Evolutionary conservation across 2,888 invertebrate species (phyloP).

Genomic region (Xestobium rufovillosum): DNA sequence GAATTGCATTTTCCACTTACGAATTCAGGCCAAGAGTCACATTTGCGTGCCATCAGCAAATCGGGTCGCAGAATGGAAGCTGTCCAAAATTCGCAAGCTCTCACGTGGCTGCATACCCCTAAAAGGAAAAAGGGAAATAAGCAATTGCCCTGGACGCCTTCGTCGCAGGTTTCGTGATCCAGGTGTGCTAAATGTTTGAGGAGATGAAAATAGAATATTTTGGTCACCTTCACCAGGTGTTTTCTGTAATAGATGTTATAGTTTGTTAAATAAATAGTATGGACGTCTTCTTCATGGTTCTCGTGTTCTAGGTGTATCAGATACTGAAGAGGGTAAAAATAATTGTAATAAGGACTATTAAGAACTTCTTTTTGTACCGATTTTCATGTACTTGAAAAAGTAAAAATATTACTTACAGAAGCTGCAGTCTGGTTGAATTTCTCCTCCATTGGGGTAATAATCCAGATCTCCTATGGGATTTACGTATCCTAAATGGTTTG

Average conservation of each 20-base stretch:
- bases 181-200: too few species aligned
- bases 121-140: slow-evolving; percentile 20
- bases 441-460: slow-evolving; percentile 56
- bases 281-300: too few species aligned
- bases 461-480: slow-evolving; percentile 47
- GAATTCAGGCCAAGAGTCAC: slow-evolving; percentile 30
- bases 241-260: too few species aligned
- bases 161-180: too few species aligned
- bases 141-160: not conserved
- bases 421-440: slow-evolving; percentile 49
- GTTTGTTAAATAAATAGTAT: too few species aligned
- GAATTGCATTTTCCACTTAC: slow-evolving; percentile 21
- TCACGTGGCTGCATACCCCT: slow-evolving; percentile 37
- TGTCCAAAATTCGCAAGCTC: slow-evolving; percentile 36
- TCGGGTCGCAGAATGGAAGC: slow-evolving; percentile 34
- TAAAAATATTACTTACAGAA: slow-evolving; percentile 33
- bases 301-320: too few species aligned
- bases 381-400: too few species aligned
- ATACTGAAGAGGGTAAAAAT: too few species aligned
- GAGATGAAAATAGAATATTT: too few species aligned
- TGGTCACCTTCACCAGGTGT: too few species aligned
- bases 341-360: too few species aligned
- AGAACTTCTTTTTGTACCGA: too few species aligned
- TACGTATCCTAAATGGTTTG: slow-evolving; percentile 41
- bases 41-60: slow-evolving; percentile 34